Base-by-base conservation (phyloP, 2,797 vertebrate species). In the Danio choprae region DNA sequence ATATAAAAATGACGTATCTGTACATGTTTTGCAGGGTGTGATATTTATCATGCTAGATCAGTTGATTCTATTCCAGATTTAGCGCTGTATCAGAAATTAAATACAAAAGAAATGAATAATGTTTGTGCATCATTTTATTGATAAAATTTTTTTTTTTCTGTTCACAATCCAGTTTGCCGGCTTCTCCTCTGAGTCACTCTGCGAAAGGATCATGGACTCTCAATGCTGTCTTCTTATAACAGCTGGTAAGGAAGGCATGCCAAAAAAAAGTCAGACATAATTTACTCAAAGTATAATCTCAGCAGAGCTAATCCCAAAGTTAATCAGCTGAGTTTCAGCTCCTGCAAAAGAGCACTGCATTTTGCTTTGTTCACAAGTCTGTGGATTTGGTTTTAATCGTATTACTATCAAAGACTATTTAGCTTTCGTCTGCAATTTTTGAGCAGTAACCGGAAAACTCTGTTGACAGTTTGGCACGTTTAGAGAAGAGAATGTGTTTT, bases 131-230 rank as follows among this genome's bases (percentile, higher is more conserved):
- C 5, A 38, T 15, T 58, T n/a, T 38, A 8, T 40, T 51, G 12
- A 6, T 2, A 4, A 3, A n/a, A n/a, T n/a, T n/a, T 1, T 29
- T 29, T 46, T 29, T 51, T 72, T 41, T 59, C 22, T 60, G 1
- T 79, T 79, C 10, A 7, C 10, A 9, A 16, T 82, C 38, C 89
- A 99, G 98, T 99, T 99, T 88, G 98, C 98, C 89, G 98, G 98
- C 44, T 99, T 99, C 89, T 99, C 98, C 0, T 92, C 98, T 0
- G 96, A 98, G 77, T 97, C 98, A 50, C 93, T 99, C 5, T 96
- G 95, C n/a, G 98, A 99, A 85, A 89, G 98, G 88, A 98, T 99
- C 88, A 68, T 98, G 29, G 95, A 98, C 90, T 96, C 96, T 0
- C 86, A 93, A 67, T 99, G 97, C 83, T 96, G 91, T 0, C 91